Evolutionary conservation across 2,888 invertebrate species (phyloP), one percentile per base, ranked within the genome.

Genomic region (Heliconius aoede): DNA sequence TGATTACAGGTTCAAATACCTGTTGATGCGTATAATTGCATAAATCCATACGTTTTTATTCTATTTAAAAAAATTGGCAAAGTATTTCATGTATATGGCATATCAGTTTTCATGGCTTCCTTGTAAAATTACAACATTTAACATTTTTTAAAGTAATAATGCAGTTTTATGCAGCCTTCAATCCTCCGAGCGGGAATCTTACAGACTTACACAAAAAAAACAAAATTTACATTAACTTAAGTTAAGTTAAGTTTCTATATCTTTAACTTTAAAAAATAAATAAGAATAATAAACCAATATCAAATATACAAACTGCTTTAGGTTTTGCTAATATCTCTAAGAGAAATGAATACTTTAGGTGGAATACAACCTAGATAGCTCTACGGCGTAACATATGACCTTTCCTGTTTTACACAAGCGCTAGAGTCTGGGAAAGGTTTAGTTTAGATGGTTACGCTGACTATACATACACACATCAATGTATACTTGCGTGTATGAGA

Each of bases 341-440:
- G 24, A 72, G 58, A 60, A 36, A 71, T 58, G 58, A 9, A 71
- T 28, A 71, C 30, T 71, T 30, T 65, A 40, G 26, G n/a, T 60
- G 30, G 32, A 51, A 26, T 7, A 7, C 62, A n/a, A 60, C 11
- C 24, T 71, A 75, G 26, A 60, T 30, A 61, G 71, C 40, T 60
- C 58, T 62, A 73, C 46, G 62, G 60, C 77, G 74, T 65, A 71
- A 64, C 64, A 51, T 28, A 60, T 77, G 75, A 79, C 79, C 79
- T 79, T 79, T 76, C 72, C 72, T 65, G 77, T 21, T 61, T 77
- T 76, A 71, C 73, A 71, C 69, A 73, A 69, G 30, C n/a, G 1
- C 11, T 21, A 55, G 32, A 58, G 68, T 28, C 64, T 51, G 75
- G 51, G 74, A 75, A 75, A 21, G n/a, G 15, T 32, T 61, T 51